These are phyloP conservation scores for Poeciliopsis presidionis DNA, from an alignment of 2,797 vertebrate species.

Conservation along the genomic window DNA sequence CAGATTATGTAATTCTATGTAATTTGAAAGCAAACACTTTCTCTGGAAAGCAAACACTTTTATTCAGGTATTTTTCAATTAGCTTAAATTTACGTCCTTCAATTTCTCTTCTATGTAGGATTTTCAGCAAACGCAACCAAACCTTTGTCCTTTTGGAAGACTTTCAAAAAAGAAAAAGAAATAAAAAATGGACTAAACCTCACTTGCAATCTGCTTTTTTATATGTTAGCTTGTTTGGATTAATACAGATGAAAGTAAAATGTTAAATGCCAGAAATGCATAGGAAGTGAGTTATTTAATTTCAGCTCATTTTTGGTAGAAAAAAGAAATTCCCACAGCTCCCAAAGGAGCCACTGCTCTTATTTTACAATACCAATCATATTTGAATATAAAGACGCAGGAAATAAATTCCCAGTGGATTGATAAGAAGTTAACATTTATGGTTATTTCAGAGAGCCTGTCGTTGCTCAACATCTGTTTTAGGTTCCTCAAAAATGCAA, in stretches of 20 bases:
- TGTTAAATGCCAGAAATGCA: slow-evolving; percentile 46
- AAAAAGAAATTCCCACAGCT: slow-evolving; percentile 18
- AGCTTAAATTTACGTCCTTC: slow-evolving; percentile 63
- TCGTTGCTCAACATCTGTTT: slow-evolving; percentile 12
- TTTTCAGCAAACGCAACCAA: slow-evolving; percentile 68
- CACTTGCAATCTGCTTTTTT: slow-evolving; percentile 45
- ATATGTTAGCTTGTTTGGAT: slow-evolving; percentile 60
- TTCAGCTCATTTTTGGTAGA: slow-evolving; percentile 2
- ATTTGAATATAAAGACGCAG: slow-evolving; percentile 7
- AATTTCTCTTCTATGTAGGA: slow-evolving; percentile 64
- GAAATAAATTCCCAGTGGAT: slow-evolving; percentile 3
- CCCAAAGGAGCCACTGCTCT: slow-evolving; percentile 2
- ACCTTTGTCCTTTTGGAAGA: slow-evolving; percentile 69
- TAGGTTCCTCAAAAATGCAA: not conserved
- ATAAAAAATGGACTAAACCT: slow-evolving; percentile 21
- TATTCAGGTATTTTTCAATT: slow-evolving; percentile 56
- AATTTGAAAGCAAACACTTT: slow-evolving; percentile 43
- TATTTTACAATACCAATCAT: slow-evolving; percentile 14
- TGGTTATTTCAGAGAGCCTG: not conserved
- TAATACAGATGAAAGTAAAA: slow-evolving; percentile 35
- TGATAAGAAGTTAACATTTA: slow-evolving; percentile 31
- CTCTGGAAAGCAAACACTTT: slow-evolving; percentile 37
- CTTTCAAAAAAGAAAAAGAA: slow-evolving; percentile 14
- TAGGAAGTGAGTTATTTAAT: slow-evolving; percentile 49
- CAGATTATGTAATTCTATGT: not conserved